These are phyloP conservation scores for Teleogryllus oceanicus DNA, from an alignment of 2,888 invertebrate species.

Conservation along the genomic window DNA sequence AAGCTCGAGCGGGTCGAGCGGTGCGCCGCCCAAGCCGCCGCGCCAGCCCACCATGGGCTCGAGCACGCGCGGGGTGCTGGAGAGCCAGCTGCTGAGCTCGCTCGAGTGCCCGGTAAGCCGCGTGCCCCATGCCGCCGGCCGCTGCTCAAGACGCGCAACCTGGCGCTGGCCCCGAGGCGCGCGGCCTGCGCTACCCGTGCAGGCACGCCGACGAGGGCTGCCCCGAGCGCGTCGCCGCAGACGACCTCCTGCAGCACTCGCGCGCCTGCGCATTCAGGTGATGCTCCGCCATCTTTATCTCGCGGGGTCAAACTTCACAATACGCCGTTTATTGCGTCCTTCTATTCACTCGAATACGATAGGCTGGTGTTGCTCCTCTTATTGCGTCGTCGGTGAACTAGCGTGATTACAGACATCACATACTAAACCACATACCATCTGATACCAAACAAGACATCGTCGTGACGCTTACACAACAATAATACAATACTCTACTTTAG, in stretches of 20 bases:
- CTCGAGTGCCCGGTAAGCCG: slow-evolving; percentile 61
- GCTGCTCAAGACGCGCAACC: slow-evolving; percentile 50
- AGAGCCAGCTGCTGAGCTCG: slow-evolving; percentile 46
- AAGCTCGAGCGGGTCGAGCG: too few species aligned
- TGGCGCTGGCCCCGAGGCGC: slow-evolving; percentile 46
- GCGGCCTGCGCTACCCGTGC: not conserved
- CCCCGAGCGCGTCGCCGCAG: not conserved
- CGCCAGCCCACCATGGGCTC: not conserved
- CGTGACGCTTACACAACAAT: too few species aligned
- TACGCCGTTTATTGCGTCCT: too few species aligned
- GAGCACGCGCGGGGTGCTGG: not conserved
- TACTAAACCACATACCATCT: too few species aligned
- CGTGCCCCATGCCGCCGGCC: slow-evolving; percentile 59
- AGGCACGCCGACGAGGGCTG: not conserved
- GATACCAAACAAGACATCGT: too few species aligned
- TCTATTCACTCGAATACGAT: too few species aligned
- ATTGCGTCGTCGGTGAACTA: too few species aligned
- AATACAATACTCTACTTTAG: too few species aligned
- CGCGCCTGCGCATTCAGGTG: not conserved
- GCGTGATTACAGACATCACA: too few species aligned
- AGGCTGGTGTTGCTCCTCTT: too few species aligned
- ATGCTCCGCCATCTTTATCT: not conserved
- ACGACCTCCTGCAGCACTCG: not conserved
- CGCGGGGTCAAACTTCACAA: too few species aligned
- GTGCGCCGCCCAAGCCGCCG: not conserved